phyloP scores from a whole-genome alignment of 2,888 invertebrate genomes.

The Mylabris sibirica region DNA sequence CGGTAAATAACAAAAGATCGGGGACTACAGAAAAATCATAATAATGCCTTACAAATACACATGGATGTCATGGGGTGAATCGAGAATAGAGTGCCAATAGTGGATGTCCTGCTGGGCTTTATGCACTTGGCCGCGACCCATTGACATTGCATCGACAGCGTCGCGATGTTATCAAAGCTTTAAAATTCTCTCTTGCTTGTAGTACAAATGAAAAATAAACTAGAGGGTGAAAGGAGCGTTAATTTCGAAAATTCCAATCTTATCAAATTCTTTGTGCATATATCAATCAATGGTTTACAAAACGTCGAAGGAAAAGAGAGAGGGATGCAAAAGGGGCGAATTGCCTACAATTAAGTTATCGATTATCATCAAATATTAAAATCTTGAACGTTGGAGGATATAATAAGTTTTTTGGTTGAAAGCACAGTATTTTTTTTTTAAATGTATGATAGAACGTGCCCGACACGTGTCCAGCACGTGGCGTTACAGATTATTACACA shows the following conservation, averaged over 20 bases:
- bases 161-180: conserved; percentile 39
- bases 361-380: conserved; percentile 7
- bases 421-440: not conserved
- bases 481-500: not conserved
- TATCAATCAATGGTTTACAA: not conserved
- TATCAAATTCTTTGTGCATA: conserved; percentile 41
- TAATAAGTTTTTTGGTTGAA: conserved; percentile 9
- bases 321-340: not conserved
- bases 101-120: conserved; percentile 53
- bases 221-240: conserved; percentile 46
- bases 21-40: conserved; percentile 49
- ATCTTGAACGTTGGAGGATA: conserved; percentile 6
- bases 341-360: conserved; percentile 11
- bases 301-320: not conserved
- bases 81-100: conserved; percentile 54
- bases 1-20: conserved; percentile 5
- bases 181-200: conserved; percentile 39
- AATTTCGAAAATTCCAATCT: conserved; percentile 54
- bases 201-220: not conserved
- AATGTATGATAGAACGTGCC: not conserved
- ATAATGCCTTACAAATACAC: conserved; percentile 40
- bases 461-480: conserved; percentile 52
- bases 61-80: conserved; percentile 55
- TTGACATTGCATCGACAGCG: conserved; percentile 57
- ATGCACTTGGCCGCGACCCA: conserved; percentile 53